Percentiles rank a stretch among this genome's conserved stretches.
Evolutionary conservation across 2,113 vertebrate genomes (phyloP).

Genomic region (Puma concolor): DNA sequence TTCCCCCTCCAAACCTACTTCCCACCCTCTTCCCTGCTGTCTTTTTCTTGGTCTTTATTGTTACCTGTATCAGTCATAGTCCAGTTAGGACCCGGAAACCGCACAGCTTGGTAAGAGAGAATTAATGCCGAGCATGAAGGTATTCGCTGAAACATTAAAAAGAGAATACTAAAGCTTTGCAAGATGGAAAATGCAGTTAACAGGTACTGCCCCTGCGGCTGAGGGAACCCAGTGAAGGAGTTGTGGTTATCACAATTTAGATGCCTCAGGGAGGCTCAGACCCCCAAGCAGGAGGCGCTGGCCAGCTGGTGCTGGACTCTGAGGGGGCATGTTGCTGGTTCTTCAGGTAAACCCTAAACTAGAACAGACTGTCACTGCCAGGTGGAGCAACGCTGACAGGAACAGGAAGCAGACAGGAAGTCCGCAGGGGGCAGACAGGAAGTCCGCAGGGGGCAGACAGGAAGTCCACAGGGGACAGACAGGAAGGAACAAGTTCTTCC

Average conservation of each 20-base stretch:
- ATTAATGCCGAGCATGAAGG: neutral
- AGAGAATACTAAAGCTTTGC: neutral
- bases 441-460: rapidly evolving
- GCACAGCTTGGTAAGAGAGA: neutral
- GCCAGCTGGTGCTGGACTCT: neutral
- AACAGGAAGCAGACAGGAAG: neutral
- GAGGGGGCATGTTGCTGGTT: too few relatives aligned
- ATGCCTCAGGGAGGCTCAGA: neutral
- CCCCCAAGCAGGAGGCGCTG: neutral
- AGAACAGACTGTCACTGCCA: neutral
- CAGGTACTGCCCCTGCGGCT: too few relatives aligned
- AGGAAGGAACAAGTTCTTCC: neutral
- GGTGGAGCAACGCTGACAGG: too few relatives aligned
- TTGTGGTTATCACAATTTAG: neutral
- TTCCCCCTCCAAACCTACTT: neutral
- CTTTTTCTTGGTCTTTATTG: neutral
- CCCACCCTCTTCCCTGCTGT: neutral
- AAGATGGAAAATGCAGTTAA: neutral
- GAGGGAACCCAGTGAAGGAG: neutral
- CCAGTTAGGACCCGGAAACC: neutral
- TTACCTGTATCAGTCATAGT: neutral
- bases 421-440: neutral
- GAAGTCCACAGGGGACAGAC: neutral
- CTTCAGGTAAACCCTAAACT: neutral
- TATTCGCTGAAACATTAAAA: neutral